Conservation (phyloP, 2,888 invertebrate genomes). For the Ochropleura plecta region DNA sequence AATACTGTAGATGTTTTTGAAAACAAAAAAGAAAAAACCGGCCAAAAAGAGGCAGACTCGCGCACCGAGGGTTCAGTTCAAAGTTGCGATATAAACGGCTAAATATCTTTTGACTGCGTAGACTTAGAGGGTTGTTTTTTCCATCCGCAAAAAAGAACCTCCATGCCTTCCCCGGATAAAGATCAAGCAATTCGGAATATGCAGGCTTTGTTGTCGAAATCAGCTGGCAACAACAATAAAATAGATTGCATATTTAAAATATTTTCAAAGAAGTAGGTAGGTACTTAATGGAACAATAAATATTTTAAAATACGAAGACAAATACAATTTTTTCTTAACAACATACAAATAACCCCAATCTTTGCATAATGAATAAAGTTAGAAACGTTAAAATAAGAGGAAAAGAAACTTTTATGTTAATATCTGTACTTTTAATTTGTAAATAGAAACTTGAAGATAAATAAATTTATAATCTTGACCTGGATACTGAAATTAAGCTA, state of each 20-base stretch:
- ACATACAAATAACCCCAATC: background rate
- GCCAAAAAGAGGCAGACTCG: too few relatives aligned
- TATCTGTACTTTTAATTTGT: slow-evolving; percentile 49
- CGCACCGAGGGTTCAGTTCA: too few relatives aligned
- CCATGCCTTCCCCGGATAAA: too few relatives aligned
- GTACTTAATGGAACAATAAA: background rate
- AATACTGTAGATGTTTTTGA: background rate
- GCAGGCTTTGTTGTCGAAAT: background rate
- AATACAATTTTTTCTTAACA: too few relatives aligned
- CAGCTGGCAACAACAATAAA: background rate
- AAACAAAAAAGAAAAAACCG: background rate
- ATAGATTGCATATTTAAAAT: background rate
- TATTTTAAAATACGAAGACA: background rate
- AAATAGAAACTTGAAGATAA: slow-evolving; percentile 35
- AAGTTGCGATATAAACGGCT: too few relatives aligned
- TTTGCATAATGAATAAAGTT: slow-evolving; percentile 24
- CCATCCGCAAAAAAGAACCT: too few relatives aligned
- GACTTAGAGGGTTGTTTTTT: too few relatives aligned
- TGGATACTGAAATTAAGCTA: slow-evolving; percentile 13
- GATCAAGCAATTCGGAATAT: background rate
- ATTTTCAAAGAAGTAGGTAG: background rate
- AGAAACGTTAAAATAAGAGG: slow-evolving; percentile 33
- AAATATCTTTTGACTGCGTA: too few relatives aligned
- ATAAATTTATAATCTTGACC: slow-evolving; percentile 33
- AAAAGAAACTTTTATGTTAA: slow-evolving; percentile 40